These are phyloP conservation scores for Melanostigma gelatinosum DNA, from an alignment of 2,113 vertebrate species.

Conservation along the genomic window DNA sequence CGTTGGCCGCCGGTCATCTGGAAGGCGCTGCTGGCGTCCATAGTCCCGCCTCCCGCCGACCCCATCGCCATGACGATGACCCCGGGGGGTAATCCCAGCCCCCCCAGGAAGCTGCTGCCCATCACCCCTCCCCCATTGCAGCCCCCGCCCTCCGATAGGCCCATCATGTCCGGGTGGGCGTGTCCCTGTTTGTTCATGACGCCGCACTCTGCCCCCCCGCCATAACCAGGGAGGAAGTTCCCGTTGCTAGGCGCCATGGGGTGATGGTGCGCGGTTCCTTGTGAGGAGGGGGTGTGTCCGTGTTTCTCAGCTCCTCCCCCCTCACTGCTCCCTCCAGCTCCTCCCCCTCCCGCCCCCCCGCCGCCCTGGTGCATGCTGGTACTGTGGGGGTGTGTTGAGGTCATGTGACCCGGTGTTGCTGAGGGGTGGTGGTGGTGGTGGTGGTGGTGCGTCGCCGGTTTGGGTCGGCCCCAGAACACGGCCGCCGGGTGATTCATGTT, in stretches of 20 bases:
- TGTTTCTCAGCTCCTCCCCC: constrained; percentile 85
- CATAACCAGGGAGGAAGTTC: constrained; percentile 87
- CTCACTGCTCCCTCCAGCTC: constrained; percentile 47
- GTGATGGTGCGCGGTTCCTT: constrained; percentile 89
- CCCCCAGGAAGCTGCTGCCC: constrained; percentile 90
- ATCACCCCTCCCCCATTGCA: constrained; percentile 88
- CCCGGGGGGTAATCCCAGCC: constrained; percentile 92
- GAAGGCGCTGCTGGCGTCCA: constrained; percentile 89
- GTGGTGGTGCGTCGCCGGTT: constrained; percentile 61
- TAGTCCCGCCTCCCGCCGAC: constrained; percentile 82
- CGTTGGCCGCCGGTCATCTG: constrained; percentile 88
- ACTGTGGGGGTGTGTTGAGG: constrained; percentile 77
- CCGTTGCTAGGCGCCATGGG: constrained; percentile 78
- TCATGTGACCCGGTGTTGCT: constrained; percentile 64
- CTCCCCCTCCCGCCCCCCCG: constrained; percentile 46
- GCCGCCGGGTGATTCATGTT: constrained; percentile 79
- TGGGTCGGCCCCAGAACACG: constrained; percentile 84
- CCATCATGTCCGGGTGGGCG: constrained; percentile 74
- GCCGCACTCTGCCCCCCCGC: constrained; percentile 86
- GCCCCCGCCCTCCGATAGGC: constrained; percentile 79
- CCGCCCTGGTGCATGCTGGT: constrained; percentile 83
- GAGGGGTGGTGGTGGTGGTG: constrained; percentile 63
- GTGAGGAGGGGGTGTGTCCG: constrained; percentile 81
- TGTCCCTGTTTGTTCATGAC: constrained; percentile 91
- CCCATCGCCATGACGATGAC: constrained; percentile 97